Evolutionary conservation across 1,140 invertebrate species (phyloP), one percentile per base, ranked within the genome.

Genomic region (Odontomachus brunneus): DNA sequence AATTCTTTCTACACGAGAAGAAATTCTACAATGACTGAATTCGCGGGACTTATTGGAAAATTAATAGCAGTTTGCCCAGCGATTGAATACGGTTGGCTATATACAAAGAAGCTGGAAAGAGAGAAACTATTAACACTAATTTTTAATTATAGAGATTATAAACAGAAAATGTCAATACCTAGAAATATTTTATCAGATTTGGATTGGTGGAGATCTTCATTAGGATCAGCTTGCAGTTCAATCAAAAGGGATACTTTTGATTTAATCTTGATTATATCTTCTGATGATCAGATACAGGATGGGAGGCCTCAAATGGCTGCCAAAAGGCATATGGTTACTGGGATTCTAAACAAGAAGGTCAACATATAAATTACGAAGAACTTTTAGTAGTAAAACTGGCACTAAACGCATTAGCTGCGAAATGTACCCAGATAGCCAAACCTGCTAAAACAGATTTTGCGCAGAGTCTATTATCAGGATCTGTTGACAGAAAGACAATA

Each of bases 271-370:
- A n/a, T n/a, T n/a, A n/a, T n/a, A n/a, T n/a, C n/a, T n/a, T n/a
- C n/a, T 3, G 9, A 67, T 71, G 69, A n/a, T 83, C 17, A 15
- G 57, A 11, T 7, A 38, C 15, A 1, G 17, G 51, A 2, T 65
- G 12, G 26, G 38, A 44, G 74, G 84, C 33, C 83, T 90, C 33
- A n/a, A 67, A 3, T 89, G 89, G 86, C 89, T 85, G 88, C 26
- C 33, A 80, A 3, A 72, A 9, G 26, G 84, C 24, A 83, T 88
- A 84, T 29, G 83, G 78, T 3, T 78, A 66, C 29, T 82, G 76
- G 60, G 48, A 53, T 44, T n/a, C 26, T 12, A 15, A 17, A 9
- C 49, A 82, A 24, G 22, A 26, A 26, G n/a, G n/a, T n/a, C n/a
- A n/a, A 26, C 57, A 71, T 57, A 80, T 80, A 4, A 81, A 84